Conservation (phyloP, 2,113 vertebrate genomes). For the Amazona vittata region DNA sequence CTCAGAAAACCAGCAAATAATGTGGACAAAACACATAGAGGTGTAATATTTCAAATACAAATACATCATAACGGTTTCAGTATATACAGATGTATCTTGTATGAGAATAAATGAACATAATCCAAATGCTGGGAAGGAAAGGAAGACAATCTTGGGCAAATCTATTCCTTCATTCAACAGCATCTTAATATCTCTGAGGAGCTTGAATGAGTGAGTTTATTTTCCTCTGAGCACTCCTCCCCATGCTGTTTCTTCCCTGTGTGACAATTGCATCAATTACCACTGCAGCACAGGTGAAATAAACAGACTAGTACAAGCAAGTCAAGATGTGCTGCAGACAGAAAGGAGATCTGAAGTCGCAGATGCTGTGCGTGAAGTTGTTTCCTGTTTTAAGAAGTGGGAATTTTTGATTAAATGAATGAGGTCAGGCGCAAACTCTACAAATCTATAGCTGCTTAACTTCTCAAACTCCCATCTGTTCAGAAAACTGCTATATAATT, state of each 20-base stretch:
- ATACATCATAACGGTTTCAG: neutral
- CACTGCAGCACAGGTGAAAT: neutral
- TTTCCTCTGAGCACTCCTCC: neutral
- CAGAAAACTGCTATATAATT: neutral
- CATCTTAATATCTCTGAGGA: neutral
- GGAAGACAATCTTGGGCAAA: neutral
- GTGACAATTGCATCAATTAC: neutral
- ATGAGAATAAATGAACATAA: neutral
- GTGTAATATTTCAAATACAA: neutral
- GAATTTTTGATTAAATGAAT: neutral
- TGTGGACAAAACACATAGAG: neutral
- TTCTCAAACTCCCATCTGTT: neutral
- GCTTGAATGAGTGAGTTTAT: neutral
- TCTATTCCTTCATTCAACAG: neutral
- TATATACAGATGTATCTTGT: neutral
- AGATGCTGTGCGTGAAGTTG: neutral
- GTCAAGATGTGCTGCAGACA: accelerated
- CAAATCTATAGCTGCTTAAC: neutral
- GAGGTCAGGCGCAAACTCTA: neutral
- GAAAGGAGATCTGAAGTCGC: neutral
- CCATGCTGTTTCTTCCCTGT: accelerated
- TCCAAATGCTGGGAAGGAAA: neutral
- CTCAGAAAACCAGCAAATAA: neutral
- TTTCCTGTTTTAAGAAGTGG: neutral
- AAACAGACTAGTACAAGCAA: neutral